A percentile compares a stretch with the other conserved stretches of the same genome.
Conservation (phyloP, 2,797 vertebrate genomes). For the Emydoidea blandingii region DNA sequence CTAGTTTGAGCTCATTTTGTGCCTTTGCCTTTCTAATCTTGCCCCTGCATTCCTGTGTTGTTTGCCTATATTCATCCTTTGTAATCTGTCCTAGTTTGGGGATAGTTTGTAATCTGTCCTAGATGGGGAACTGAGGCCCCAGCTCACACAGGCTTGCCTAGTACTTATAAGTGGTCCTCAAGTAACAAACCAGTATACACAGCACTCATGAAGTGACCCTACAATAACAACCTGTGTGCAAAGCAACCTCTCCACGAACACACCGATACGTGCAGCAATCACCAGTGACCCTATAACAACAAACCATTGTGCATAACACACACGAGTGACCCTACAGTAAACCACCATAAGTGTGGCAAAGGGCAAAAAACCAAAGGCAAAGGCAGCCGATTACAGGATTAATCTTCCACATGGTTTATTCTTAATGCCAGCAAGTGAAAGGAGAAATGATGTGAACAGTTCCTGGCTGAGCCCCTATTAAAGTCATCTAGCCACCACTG, state of each 20-base stretch:
- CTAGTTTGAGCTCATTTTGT: too few relatives aligned
- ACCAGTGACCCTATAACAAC: not conserved
- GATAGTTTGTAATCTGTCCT: too few relatives aligned
- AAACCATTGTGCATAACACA: not conserved
- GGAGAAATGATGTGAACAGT: not conserved
- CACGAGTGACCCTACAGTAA: not conserved
- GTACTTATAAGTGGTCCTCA: too few relatives aligned
- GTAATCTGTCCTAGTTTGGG: too few relatives aligned
- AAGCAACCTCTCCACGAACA: not conserved
- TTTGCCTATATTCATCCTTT: too few relatives aligned
- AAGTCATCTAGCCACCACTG: not conserved
- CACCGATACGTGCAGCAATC: rapidly evolving
- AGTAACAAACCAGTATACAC: not conserved
- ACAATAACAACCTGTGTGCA: not conserved
- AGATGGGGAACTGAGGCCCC: too few relatives aligned
- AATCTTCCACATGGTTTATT: not conserved
- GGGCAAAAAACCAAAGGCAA: not conserved
- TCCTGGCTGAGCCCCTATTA: not conserved
- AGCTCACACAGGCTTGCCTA: too few relatives aligned
- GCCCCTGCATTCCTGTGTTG: too few relatives aligned
- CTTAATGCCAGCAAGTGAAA: not conserved
- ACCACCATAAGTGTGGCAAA: not conserved
- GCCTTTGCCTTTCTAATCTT: too few relatives aligned
- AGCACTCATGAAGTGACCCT: not conserved
- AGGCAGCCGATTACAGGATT: not conserved